Conservation (phyloP, 2,797 vertebrate genomes). For the Gila robusta region DNA sequence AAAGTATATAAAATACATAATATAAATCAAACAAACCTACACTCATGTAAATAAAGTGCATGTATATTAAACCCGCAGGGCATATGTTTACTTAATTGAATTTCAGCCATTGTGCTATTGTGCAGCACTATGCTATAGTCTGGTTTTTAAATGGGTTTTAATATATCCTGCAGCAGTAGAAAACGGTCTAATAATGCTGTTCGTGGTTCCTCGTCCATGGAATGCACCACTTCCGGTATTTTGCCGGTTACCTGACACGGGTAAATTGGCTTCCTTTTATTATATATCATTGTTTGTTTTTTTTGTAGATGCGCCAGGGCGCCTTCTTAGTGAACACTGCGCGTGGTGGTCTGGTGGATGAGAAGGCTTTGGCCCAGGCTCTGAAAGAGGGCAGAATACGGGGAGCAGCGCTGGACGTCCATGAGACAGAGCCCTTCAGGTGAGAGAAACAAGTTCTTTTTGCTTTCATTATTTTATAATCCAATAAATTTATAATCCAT, state of each 20-base stretch:
- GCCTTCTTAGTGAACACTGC: conserved; percentile 86
- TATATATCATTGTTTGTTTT: background rate
- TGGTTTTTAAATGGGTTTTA: background rate
- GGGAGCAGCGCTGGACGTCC: conserved; percentile 83
- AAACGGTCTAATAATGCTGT: background rate
- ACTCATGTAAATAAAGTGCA: too few species aligned
- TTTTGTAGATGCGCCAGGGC: conserved; percentile 82
- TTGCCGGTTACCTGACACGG: background rate
- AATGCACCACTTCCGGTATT: background rate
- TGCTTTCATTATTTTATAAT: background rate
- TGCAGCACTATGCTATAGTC: background rate
- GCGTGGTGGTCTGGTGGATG: conserved; percentile 83
- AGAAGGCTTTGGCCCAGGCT: conserved; percentile 84
- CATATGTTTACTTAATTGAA: too few species aligned
- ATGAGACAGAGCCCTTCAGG: conserved; percentile 86
- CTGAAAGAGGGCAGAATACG: conserved; percentile 85
- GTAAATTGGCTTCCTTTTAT: background rate
- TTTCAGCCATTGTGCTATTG: too few species aligned
- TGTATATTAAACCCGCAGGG: too few species aligned
- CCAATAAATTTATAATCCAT: background rate
- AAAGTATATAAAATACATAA: too few species aligned
- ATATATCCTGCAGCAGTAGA: background rate
- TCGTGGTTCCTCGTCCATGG: background rate
- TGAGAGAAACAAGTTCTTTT: conserved; percentile 55
- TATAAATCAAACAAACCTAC: too few species aligned